phyloP scores from a whole-genome alignment of 2,888 invertebrate species.

The Hesperia comma region DNA sequence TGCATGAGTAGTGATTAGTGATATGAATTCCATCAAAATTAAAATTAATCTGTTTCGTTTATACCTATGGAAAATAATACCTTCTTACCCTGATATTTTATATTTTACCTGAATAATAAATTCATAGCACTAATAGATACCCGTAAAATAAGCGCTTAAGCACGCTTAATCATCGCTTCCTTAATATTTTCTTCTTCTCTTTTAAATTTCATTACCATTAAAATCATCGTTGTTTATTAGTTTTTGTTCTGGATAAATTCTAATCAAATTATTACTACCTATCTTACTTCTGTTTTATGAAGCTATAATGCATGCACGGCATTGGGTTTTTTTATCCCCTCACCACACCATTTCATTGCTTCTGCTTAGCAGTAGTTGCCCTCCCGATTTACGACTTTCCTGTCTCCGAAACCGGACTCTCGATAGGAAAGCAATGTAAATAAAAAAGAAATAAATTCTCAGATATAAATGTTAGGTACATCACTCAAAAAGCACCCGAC shows the following conservation, averaged over 20 bases:
- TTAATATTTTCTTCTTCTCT: neutral
- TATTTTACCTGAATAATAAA: neutral
- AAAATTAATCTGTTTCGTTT: neutral
- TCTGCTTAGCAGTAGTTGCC: conserved; percentile 65
- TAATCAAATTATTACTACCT: too few relatives aligned
- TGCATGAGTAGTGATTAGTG: neutral
- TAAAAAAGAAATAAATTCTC: conserved; percentile 72
- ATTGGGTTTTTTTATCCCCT: conserved; percentile 22
- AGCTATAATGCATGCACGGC: conserved; percentile 10
- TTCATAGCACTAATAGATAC: conserved; percentile 19
- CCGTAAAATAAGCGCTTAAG: conserved; percentile 52
- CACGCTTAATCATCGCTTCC: conserved; percentile 67
- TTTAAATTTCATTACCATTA: neutral
- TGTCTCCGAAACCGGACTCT: conserved; percentile 80
- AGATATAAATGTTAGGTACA: conserved; percentile 82
- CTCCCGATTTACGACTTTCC: conserved; percentile 77
- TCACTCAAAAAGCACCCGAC: conserved; percentile 81
- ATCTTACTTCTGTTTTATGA: neutral
- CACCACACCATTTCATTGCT: conserved; percentile 53
- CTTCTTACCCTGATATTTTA: neutral
- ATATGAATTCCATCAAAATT: neutral
- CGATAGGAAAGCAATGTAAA: conserved; percentile 71
- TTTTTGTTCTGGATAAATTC: neutral
- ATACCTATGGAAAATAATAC: too few relatives aligned
- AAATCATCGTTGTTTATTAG: neutral